These are phyloP conservation scores for Cuniculus paca DNA, from an alignment of 2,797 vertebrate species.

Conservation along the genomic window DNA sequence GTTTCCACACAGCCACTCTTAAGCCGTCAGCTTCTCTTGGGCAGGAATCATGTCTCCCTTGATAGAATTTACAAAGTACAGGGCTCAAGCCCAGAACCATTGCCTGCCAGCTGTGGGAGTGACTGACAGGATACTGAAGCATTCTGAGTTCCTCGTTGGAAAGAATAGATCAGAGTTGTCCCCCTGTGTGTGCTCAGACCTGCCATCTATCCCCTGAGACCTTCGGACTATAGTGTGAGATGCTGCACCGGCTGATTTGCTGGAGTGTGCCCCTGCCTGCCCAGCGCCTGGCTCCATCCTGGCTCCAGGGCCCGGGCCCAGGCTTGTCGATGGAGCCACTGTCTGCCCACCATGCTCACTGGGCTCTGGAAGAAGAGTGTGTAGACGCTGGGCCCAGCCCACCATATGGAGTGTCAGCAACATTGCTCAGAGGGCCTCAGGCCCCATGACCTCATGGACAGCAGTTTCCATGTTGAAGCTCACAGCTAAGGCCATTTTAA, in stretches of 20 bases:
- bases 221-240: not conserved
- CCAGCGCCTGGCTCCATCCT: constrained; percentile 17
- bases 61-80: not conserved
- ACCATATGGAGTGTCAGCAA: not conserved
- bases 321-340: not conserved
- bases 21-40: not conserved
- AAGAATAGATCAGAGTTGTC: not conserved
- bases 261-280: not conserved
- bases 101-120: not conserved
- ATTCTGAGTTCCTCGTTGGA: not conserved
- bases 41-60: not conserved
- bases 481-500: constrained; percentile 51
- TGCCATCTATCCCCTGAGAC: not conserved
- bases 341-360: not conserved
- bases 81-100: not conserved
- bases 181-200: not conserved
- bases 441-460: constrained; percentile 57
- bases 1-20: not conserved
- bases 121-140: not conserved
- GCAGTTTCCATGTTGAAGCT: constrained; percentile 38
- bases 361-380: not conserved
- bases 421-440: constrained; percentile 6
- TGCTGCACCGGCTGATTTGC: not conserved
- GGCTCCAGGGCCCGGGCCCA: not conserved
- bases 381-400: constrained; percentile 39